Base-by-base conservation (phyloP, 92 coral and sea anemone species). In the Montipora capitata region DNA sequence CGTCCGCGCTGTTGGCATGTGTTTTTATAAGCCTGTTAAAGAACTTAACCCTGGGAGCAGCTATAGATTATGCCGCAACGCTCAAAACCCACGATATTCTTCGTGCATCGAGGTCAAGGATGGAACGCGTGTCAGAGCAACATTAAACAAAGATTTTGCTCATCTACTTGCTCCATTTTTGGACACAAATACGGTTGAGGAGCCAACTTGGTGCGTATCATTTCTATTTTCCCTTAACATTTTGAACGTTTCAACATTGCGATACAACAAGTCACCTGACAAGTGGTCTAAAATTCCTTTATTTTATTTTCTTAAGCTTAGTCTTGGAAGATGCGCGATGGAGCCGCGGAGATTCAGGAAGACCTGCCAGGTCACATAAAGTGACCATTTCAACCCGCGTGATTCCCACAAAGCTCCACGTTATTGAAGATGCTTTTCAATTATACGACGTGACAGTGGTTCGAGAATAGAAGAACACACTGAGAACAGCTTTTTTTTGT, bases 1-100 rank as follows among this genome's bases (percentile, higher is more conserved):
- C 45, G 16, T 74, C 10, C 65, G 48, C 0, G 79, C 79, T 74
- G 79, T 74, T 74, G 79, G 79, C 43, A 74, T 74, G 79, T 74
- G 79, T 49, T 74, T 74, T 20, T 74, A 74, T 40, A 74, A 74
- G 79, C 79, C 79, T 74, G 79, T 51, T 3, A 74, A 3, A 3
- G 65, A 74, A 7, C 79, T 74, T n/a, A n/a, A n/a, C n/a, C n/a
- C n/a, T n/a, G n/a, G n/a, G n/a, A n/a, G n/a, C n/a, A n/a, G n/a
- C n/a, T n/a, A n/a, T n/a, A n/a, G n/a, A n/a, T n/a, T n/a, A n/a
- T n/a, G n/a, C n/a, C n/a, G n/a, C n/a, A n/a, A n/a, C n/a, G n/a
- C n/a, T n/a, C n/a, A n/a, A n/a, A n/a, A n/a, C n/a, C n/a, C n/a
- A n/a, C n/a, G n/a, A n/a, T n/a, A n/a, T n/a, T n/a, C n/a, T n/a